These are phyloP conservation scores for Morone saxatilis DNA, from an alignment of 2,113 vertebrate species.

Conservation along the genomic window DNA sequence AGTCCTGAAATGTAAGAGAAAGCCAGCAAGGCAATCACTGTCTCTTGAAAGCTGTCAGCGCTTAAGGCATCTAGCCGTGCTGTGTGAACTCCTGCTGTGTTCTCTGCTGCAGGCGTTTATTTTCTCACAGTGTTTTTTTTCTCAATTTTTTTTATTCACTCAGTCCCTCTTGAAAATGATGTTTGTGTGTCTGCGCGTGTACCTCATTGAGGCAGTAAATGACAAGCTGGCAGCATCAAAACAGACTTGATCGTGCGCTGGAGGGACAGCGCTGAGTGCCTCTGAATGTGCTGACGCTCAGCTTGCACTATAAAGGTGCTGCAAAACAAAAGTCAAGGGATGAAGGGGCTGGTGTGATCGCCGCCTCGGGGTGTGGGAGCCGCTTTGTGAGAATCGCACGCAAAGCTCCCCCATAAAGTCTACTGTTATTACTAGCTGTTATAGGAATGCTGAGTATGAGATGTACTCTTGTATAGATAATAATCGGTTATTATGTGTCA, in stretches of 20 bases:
- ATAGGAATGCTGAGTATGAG: conserved; percentile 11
- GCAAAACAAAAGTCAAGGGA: conserved; percentile 34
- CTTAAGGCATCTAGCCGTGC: conserved; percentile 60
- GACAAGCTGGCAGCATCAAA: conserved; percentile 70
- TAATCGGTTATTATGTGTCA: too few relatives aligned
- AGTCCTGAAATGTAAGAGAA: conserved; percentile 60
- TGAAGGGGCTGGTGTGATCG: conserved; percentile 24
- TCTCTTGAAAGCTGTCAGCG: conserved; percentile 71
- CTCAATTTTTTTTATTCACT: conserved; percentile 11
- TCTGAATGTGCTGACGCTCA: conserved; percentile 59
- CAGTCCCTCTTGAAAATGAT: conserved; percentile 49
- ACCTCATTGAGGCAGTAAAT: conserved; percentile 68
- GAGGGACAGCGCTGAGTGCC: conserved; percentile 39
- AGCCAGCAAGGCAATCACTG: conserved; percentile 68
- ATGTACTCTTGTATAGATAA: background rate
- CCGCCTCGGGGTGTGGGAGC: conserved; percentile 24
- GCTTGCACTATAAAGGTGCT: conserved; percentile 30
- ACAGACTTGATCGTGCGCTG: conserved; percentile 51
- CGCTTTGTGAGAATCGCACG: conserved; percentile 6
- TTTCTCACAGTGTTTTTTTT: conserved; percentile 43
- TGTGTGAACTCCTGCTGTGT: conserved; percentile 45
- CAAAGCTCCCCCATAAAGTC: conserved; percentile 11
- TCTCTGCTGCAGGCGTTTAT: conserved; percentile 61
- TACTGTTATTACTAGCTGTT: conserved; percentile 14
- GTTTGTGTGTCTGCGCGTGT: conserved; percentile 45